Percentiles rank a stretch among this genome's conserved stretches.
phyloP scores from a whole-genome alignment of 2,888 invertebrate species.

The Lissocephala sabroskyi region DNA sequence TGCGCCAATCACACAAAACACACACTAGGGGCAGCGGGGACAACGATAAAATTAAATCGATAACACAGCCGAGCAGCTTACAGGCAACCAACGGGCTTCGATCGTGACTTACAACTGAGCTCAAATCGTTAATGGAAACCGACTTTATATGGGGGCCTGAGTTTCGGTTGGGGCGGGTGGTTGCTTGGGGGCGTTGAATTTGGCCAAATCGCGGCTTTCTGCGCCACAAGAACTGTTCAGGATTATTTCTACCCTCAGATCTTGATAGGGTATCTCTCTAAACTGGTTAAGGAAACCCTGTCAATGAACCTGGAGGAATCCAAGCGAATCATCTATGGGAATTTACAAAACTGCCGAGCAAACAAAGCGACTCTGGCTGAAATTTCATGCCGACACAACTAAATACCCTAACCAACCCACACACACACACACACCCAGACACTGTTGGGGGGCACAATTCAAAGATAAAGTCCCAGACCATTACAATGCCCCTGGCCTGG shows the following conservation, averaged over 20 bases:
- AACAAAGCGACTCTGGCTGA: slow-evolving; percentile 17
- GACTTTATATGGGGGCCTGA: slow-evolving; percentile 46
- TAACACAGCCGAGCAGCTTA: neutral
- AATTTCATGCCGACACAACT: slow-evolving; percentile 34
- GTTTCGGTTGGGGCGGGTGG: slow-evolving; percentile 12
- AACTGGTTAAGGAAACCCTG: no score
- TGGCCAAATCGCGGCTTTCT: neutral
- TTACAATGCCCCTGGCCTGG: no score
- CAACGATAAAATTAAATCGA: no score
- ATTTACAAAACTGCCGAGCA: no score
- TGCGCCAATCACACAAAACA: neutral
- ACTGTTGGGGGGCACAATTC: neutral
- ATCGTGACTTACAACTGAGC: slow-evolving; percentile 36
- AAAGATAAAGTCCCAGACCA: neutral
- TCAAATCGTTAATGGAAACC: slow-evolving; percentile 32
- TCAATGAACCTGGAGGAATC: no score
- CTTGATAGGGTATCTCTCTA: no score
- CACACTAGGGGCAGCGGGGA: no score
- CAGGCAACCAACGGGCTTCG: slow-evolving; percentile 21
- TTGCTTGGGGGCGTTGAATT: neutral
- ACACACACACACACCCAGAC: neutral
- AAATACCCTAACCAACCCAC: neutral
- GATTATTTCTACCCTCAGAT: slow-evolving; percentile 22
- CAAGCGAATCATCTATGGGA: no score
- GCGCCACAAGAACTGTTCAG: neutral